These are phyloP conservation scores for Eupithecia subumbrata DNA, from an alignment of 2,888 invertebrate genomes.

Conservation along the genomic window DNA sequence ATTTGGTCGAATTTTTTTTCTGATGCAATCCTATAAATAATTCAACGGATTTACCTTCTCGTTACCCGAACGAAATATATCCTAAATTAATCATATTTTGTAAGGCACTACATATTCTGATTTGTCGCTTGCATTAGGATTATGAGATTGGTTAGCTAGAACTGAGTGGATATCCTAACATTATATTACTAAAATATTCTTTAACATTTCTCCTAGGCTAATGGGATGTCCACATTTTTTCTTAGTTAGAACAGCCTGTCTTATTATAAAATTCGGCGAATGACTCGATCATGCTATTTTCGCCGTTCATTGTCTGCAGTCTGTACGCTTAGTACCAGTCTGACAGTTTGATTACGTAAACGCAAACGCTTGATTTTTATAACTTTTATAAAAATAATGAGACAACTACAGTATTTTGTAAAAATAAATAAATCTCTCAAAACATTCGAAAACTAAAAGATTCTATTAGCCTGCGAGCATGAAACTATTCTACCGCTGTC, in stretches of 20 bases:
- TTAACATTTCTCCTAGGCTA: slow-evolving; percentile 11
- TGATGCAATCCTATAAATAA: background rate
- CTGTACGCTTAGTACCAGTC: background rate
- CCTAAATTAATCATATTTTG: slow-evolving; percentile 12
- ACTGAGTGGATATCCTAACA: slow-evolving; percentile 21
- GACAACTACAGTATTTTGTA: background rate
- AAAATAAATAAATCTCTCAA: background rate
- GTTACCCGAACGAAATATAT: background rate
- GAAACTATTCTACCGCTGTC: background rate
- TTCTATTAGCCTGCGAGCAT: background rate
- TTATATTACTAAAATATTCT: background rate
- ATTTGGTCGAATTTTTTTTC: background rate
- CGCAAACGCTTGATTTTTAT: background rate
- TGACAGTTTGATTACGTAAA: background rate
- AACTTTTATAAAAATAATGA: background rate
- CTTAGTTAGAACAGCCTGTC: slow-evolving; percentile 27
- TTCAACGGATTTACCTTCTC: background rate
- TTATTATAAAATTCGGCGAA: background rate
- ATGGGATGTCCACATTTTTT: slow-evolving; percentile 31
- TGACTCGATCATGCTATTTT: background rate
- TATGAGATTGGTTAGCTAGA: slow-evolving; percentile 21
- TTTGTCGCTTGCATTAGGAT: slow-evolving; percentile 25
- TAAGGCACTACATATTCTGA: slow-evolving; percentile 28
- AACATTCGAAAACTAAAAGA: background rate
- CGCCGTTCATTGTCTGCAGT: background rate